phyloP scores from a whole-genome alignment of 64 coral and sea anemone species.

The Cladopsammia gracilis region DNA sequence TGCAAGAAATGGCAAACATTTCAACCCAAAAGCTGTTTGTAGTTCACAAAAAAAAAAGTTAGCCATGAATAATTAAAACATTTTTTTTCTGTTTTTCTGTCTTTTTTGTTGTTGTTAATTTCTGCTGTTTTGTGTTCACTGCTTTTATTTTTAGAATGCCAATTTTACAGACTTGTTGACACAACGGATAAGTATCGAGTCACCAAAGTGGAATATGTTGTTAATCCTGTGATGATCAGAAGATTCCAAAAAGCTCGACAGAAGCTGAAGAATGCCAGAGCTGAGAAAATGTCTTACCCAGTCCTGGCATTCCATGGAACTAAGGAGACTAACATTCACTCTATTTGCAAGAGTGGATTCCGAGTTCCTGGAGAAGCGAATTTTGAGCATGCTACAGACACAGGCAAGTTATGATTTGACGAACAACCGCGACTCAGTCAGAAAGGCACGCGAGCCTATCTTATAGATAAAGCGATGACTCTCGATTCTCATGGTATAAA shows the following conservation, averaged over 20 bases:
- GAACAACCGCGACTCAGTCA: no score
- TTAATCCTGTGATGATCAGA: slow-evolving; percentile 78
- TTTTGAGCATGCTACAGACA: slow-evolving; percentile 89
- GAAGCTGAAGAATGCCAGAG: slow-evolving; percentile 60
- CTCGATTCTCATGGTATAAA: no score
- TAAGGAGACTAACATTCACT: slow-evolving; percentile 80
- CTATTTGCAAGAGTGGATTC: slow-evolving; percentile 73
- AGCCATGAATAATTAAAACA: no score
- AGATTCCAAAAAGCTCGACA: slow-evolving; percentile 78
- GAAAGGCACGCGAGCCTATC: no score
- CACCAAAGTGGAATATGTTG: slow-evolving; percentile 84
- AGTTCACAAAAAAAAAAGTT: no score
- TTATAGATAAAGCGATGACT: no score
- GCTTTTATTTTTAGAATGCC: slow-evolving; percentile 72
- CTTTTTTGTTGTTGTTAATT: neutral
- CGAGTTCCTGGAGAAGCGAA: slow-evolving; percentile 71
- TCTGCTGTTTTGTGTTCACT: neutral
- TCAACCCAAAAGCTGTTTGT: no score
- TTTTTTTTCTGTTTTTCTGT: neutral
- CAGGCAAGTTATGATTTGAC: slow-evolving; percentile 38
- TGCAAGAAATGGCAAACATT: no score
- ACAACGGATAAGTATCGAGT: slow-evolving; percentile 80
- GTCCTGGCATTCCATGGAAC: slow-evolving; percentile 94
- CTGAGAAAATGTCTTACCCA: slow-evolving; percentile 75
- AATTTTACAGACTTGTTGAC: slow-evolving; percentile 93